Evolutionary conservation across 2,888 invertebrate species (phyloP), one percentile per base, ranked within the genome.

Genomic region (Pseudanteris insignis): DNA sequence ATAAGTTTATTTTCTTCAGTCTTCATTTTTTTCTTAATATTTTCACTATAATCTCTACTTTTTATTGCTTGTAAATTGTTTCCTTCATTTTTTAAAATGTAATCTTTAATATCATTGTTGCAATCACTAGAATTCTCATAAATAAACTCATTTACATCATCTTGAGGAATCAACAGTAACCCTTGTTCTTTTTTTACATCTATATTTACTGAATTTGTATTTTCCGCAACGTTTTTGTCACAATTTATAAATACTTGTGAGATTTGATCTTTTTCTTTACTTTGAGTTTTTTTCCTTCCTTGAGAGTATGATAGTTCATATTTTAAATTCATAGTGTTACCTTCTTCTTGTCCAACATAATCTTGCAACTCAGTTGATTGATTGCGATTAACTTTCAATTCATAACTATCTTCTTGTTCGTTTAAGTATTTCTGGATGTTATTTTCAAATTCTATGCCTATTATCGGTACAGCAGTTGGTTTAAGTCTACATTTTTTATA

Each of bases 401-500:
- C 62, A 11, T 30, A 47, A 8, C 29, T 21, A 18, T 54, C 54
- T 8, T 54, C 50, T 14, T 46, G 32, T 8, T 50, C 63, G n/a
- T 13, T 33, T 8, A 0, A 32, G 4, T 32, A 10, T 34, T 50
- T 50, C 36, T 51, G 38, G 13, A 59, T 54, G 4, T 48, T 58
- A 12, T 63, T 54, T 41, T 50, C 40, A 30, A 46, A 63, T 29
- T 55, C 54, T 9, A 55, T 18, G 0, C 59, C 59, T 8, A 55
- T 25, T 0, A 63, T 51, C n/a, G 77, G 76, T 2, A 75, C 70
- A 13, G 77, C 77, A 7, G 71, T 76, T 10, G 72, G 76, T 37
- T 71, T 64, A 36, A 77, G 61, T 44, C 77, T 70, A 44, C 75
- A 76, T 63, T 77, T 77, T 59, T 77, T 77, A 40, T 76, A 77